Percentiles rank a stretch among this genome's conserved stretches.
Evolutionary conservation across 2,113 vertebrate species (phyloP).

Genomic region (Cynocephalus volans): DNA sequence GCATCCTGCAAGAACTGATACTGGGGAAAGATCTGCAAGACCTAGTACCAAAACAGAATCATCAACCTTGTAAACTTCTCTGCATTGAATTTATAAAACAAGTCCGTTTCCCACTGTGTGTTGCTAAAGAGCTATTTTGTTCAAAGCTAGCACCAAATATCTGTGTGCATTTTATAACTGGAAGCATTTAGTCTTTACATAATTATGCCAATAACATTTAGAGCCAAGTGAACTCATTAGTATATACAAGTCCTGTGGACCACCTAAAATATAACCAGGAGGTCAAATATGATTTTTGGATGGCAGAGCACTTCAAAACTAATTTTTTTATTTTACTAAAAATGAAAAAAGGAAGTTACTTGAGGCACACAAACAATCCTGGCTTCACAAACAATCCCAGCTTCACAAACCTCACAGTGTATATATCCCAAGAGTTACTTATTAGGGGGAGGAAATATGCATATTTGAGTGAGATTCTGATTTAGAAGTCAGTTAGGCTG

Average conservation of each 20-base stretch:
- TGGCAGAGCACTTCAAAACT: constrained; percentile 21
- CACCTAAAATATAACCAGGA: constrained; percentile 34
- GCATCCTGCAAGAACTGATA: neutral
- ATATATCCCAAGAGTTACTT: neutral
- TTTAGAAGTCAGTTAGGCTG: neutral
- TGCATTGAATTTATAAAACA: neutral
- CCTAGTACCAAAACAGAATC: neutral
- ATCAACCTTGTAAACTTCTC: neutral
- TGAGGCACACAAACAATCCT: neutral
- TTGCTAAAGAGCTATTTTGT: neutral
- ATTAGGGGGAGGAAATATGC: neutral
- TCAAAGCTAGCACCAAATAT: neutral
- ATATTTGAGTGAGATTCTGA: constrained; percentile 25
- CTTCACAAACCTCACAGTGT: neutral
- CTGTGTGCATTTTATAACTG: neutral
- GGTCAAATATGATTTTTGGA: constrained; percentile 44
- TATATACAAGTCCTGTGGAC: constrained; percentile 32
- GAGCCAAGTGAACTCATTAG: neutral
- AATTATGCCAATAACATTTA: constrained; percentile 62
- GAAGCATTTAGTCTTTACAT: neutral
- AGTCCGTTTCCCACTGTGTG: too few species aligned
- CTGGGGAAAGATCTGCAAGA: neutral
- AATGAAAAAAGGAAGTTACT: neutral
- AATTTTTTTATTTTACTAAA: too few species aligned
- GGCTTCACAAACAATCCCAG: neutral